These are phyloP conservation scores for Gobionotothen gibberifrons DNA, from an alignment of 2,797 vertebrate genomes.

Conservation along the genomic window DNA sequence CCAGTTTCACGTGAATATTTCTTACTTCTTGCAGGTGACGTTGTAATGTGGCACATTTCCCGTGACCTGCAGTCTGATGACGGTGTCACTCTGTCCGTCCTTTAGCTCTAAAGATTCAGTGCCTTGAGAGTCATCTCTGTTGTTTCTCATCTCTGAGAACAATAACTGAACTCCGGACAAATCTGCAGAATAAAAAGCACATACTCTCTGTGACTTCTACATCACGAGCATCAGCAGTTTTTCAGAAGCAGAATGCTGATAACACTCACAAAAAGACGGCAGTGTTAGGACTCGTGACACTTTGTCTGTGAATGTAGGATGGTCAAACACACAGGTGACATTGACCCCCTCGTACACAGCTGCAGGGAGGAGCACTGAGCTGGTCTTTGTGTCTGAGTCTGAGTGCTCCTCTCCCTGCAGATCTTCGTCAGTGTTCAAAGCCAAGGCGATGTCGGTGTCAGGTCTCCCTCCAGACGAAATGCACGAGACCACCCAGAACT, in stretches of 20 bases:
- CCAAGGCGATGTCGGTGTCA: conserved; percentile 75
- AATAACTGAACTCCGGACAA: conserved; percentile 64
- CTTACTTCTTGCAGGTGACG: conserved; percentile 80
- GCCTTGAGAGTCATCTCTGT: conserved; percentile 16
- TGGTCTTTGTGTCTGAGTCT: conserved; percentile 45
- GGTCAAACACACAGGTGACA: conserved; percentile 78
- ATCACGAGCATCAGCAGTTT: conserved; percentile 1
- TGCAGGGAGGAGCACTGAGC: conserved; percentile 62
- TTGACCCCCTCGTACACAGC: conserved; percentile 63
- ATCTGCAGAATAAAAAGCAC: conserved; percentile 63
- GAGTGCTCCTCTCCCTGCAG: conserved; percentile 33
- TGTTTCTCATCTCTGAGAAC: conserved; percentile 17
- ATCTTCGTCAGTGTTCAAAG: conserved; percentile 48
- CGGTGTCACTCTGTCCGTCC: conserved; percentile 62
- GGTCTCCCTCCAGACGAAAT: conserved; percentile 81
- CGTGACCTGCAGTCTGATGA: conserved; percentile 61
- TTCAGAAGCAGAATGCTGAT: conserved; percentile 1
- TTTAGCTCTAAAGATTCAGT: conserved; percentile 57
- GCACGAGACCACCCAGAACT: conserved; percentile 80
- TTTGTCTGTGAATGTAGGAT: conserved; percentile 67
- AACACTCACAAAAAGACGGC: conserved; percentile 77
- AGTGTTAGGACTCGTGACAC: conserved; percentile 60
- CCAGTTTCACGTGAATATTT: background rate
- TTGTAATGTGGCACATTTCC: conserved; percentile 77
- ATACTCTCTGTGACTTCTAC: conserved; percentile 16